These are phyloP conservation scores for Heteropelma amictum DNA, from an alignment of 2,888 invertebrate genomes.

Conservation along the genomic window DNA sequence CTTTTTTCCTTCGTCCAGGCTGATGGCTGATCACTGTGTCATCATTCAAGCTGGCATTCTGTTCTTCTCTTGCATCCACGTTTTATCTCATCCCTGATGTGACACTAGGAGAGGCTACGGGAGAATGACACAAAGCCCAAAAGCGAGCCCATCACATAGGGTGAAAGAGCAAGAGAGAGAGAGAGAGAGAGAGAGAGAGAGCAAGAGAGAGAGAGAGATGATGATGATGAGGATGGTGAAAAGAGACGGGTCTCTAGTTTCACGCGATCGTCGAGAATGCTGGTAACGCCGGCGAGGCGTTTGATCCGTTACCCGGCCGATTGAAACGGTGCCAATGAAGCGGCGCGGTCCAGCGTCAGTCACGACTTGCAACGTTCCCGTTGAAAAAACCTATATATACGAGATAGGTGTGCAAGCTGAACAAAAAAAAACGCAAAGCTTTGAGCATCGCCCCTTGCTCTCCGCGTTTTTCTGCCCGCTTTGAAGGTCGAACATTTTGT, in stretches of 20 bases:
- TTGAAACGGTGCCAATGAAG: constrained; percentile 77
- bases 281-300: constrained; percentile 63
- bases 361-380: constrained; percentile 47
- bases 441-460: constrained; percentile 52
- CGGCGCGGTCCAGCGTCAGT: constrained; percentile 52
- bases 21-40: constrained; percentile 5
- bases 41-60: background rate
- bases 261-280: constrained; percentile 57
- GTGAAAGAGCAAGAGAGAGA: constrained; percentile 43
- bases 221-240: no score
- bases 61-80: constrained; percentile 11
- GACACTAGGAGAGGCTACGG: constrained; percentile 59
- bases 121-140: constrained; percentile 58
- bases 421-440: constrained; percentile 34
- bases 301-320: constrained; percentile 70
- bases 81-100: constrained; percentile 46
- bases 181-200: constrained; percentile 4
- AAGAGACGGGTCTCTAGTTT: constrained; percentile 56
- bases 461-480: constrained; percentile 30
- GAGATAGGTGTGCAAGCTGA: constrained; percentile 50
- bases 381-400: constrained; percentile 42
- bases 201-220: constrained; percentile 32
- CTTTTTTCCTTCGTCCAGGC: background rate
- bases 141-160: no score
- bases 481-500: constrained; percentile 55